These are phyloP conservation scores for Masnerella sp. DNA, from an alignment of 2,888 invertebrate genomes.

Conservation along the genomic window DNA sequence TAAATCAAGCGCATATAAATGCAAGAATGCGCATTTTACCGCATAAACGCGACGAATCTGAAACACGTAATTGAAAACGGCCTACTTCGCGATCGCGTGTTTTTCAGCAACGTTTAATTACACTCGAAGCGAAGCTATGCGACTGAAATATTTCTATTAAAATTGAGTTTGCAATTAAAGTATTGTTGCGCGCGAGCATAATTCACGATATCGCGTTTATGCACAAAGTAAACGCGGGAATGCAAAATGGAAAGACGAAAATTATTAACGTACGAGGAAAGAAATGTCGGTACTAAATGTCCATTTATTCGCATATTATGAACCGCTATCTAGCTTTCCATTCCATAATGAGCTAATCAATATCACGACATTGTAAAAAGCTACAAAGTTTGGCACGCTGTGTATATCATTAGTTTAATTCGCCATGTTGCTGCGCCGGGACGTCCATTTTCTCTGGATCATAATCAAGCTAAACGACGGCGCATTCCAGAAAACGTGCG, in stretches of 20 bases:
- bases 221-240: slow-evolving; percentile 31
- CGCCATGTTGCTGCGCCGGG: slow-evolving; percentile 27
- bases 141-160: slow-evolving; percentile 27
- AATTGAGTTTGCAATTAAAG: slow-evolving; percentile 23
- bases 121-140: slow-evolving; percentile 8
- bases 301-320: slow-evolving; percentile 35
- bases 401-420: slow-evolving; percentile 45
- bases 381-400: slow-evolving; percentile 39
- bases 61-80: slow-evolving; percentile 27
- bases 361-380: slow-evolving; percentile 33
- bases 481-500: slow-evolving; percentile 41
- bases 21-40: too few species aligned
- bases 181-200: slow-evolving; percentile 26
- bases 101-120: slow-evolving; percentile 27
- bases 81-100: slow-evolving; percentile 11
- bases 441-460: slow-evolving; percentile 26
- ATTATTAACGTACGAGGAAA: slow-evolving; percentile 30
- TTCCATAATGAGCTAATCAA: slow-evolving; percentile 44
- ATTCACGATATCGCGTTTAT: slow-evolving; percentile 27
- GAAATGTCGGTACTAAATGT: slow-evolving; percentile 35
- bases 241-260: slow-evolving; percentile 36
- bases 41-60: slow-evolving; percentile 14
- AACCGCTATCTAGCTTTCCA: slow-evolving; percentile 41
- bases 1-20: too few species aligned
- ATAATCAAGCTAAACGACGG: slow-evolving; percentile 41